These are phyloP conservation scores for Philereme vetulata DNA, from an alignment of 2,888 invertebrate species.

Conservation along the genomic window DNA sequence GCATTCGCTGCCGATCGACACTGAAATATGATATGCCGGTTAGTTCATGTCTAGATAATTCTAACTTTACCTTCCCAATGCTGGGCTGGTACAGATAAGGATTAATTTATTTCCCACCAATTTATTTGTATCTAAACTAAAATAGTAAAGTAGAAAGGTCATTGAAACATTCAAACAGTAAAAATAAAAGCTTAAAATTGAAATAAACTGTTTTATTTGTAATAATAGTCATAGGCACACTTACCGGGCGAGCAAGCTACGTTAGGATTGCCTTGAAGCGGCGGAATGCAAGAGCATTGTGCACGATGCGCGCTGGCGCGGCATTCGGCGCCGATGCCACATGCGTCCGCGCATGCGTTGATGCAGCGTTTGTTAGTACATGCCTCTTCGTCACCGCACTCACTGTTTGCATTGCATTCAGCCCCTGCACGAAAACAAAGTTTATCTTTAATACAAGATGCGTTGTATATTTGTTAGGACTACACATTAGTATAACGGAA, in stretches of 20 bases:
- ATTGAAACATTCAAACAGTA: too few species aligned
- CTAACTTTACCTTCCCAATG: not conserved
- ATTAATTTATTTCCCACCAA: too few species aligned
- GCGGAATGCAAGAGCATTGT: slow-evolving; percentile 89
- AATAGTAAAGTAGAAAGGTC: too few species aligned
- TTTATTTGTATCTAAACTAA: too few species aligned
- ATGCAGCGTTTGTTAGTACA: slow-evolving; percentile 89
- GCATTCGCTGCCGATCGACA: slow-evolving; percentile 85
- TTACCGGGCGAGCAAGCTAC: slow-evolving; percentile 87
- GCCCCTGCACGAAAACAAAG: slow-evolving; percentile 52
- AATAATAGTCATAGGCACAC: slow-evolving; percentile 7
- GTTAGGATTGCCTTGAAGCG: slow-evolving; percentile 91
- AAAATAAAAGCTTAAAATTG: too few species aligned
- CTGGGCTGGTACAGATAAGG: too few species aligned
- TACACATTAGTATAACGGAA: not conserved
- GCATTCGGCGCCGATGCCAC: slow-evolving; percentile 91
- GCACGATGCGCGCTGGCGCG: slow-evolving; percentile 90
- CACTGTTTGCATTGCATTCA: slow-evolving; percentile 88
- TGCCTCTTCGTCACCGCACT: slow-evolving; percentile 88
- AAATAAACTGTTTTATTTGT: too few species aligned
- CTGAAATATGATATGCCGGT: slow-evolving; percentile 46
- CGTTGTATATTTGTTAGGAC: not conserved
- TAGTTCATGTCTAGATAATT: not conserved
- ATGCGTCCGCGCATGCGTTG: slow-evolving; percentile 90
- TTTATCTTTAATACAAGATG: not conserved